Evolutionary conservation across 1,140 invertebrate genomes (phyloP).

Genomic region (Colletes gigas): DNA sequence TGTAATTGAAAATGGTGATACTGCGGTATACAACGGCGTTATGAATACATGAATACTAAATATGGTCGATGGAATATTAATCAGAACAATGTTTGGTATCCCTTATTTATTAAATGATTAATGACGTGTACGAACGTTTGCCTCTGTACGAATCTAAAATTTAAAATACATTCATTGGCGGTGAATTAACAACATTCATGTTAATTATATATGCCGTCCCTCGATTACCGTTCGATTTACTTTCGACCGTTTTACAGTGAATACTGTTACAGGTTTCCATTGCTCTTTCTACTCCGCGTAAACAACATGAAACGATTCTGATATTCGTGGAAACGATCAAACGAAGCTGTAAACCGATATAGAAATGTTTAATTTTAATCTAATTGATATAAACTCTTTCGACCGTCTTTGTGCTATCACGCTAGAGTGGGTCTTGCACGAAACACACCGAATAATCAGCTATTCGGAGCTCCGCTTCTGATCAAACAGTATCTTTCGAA

Average conservation of each 20-base stretch:
- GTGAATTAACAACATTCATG: not conserved
- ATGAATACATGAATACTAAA: slow-evolving; percentile 37
- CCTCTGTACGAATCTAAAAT: slow-evolving; percentile 1
- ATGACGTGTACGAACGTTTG: not conserved
- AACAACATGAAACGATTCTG: no score
- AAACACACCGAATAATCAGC: not conserved
- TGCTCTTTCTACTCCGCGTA: not conserved
- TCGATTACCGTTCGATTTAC: not conserved
- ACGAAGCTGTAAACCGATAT: no score
- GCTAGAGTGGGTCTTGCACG: not conserved
- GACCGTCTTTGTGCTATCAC: not conserved
- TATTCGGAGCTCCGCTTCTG: not conserved
- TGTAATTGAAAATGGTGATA: slow-evolving; percentile 34
- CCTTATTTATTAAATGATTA: slow-evolving; percentile 33
- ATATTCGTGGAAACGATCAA: no score
- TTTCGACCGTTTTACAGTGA: no score
- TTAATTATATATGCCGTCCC: not conserved
- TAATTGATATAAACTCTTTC: no score
- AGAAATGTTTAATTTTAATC: no score
- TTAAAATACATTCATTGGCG: slow-evolving; percentile 17
- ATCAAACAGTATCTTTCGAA: slow-evolving; percentile 9
- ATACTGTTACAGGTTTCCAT: not conserved
- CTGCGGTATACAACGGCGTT: not conserved
- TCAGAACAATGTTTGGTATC: slow-evolving; percentile 20
- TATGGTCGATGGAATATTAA: slow-evolving; percentile 19